A percentile compares a stretch with the other conserved stretches of the same genome.
These are phyloP conservation scores for Percopsis omiscomaycus DNA, from an alignment of 2,797 vertebrate genomes.

Conservation along the genomic window DNA sequence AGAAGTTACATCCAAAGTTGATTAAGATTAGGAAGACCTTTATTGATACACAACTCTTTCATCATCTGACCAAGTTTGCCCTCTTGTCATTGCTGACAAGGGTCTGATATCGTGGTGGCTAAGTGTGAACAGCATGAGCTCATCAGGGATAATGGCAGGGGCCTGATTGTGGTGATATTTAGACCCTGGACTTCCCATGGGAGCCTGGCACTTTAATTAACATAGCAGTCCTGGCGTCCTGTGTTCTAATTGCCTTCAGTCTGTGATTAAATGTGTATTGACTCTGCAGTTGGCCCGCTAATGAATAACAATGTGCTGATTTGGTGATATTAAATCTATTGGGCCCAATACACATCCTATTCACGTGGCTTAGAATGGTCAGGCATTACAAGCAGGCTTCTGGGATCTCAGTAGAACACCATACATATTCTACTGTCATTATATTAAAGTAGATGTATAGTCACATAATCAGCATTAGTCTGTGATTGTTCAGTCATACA, in stretches of 20 bases:
- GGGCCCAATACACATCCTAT: slow-evolving; percentile 73
- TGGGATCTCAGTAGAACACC: slow-evolving; percentile 9
- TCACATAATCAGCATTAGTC: too few relatives aligned
- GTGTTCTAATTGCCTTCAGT: slow-evolving; percentile 80
- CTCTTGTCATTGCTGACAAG: slow-evolving; percentile 57
- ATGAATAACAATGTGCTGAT: slow-evolving; percentile 83
- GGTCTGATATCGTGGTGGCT: slow-evolving; percentile 63
- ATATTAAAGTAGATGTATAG: too few relatives aligned
- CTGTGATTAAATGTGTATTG: slow-evolving; percentile 84
- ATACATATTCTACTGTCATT: slow-evolving; percentile 4
- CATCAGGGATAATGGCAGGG: slow-evolving; percentile 60
- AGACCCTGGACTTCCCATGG: slow-evolving; percentile 74
- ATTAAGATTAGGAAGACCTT: slow-evolving; percentile 45
- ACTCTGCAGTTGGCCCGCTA: slow-evolving; percentile 80
- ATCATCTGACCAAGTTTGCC: slow-evolving; percentile 63
- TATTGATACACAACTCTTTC: slow-evolving; percentile 51
- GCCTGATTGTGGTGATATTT: slow-evolving; percentile 77
- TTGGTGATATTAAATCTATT: slow-evolving; percentile 79
- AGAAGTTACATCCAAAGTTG: slow-evolving; percentile 34
- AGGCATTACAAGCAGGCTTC: slow-evolving; percentile 33
- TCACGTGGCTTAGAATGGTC: slow-evolving; percentile 57
- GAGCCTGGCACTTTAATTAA: slow-evolving; percentile 77
- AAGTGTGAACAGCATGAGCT: slow-evolving; percentile 65
- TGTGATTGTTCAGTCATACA: too few relatives aligned
- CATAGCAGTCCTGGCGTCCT: slow-evolving; percentile 73